Evolutionary conservation across 1,140 invertebrate species (phyloP).

Genomic region (Phocides pigmalion): DNA sequence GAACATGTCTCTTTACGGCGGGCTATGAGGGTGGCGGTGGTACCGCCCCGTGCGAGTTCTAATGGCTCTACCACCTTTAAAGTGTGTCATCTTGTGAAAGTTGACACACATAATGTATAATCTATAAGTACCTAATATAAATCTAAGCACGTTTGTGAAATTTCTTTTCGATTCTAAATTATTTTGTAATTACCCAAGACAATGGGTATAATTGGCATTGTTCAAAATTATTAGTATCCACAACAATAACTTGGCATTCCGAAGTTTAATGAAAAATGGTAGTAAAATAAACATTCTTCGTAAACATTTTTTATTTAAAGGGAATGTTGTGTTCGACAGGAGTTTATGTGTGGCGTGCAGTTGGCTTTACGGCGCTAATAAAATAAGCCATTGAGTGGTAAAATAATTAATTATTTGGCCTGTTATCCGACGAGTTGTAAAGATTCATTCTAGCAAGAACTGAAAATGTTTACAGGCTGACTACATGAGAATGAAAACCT

Average conservation of each 20-base stretch:
- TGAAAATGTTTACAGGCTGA: neutral
- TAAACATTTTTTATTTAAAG: slow-evolving; percentile 27
- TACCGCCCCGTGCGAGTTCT: too few relatives aligned
- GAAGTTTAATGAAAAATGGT: slow-evolving; percentile 16
- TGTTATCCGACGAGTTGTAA: neutral
- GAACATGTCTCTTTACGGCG: too few relatives aligned
- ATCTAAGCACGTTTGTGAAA: too few relatives aligned
- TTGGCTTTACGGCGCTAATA: slow-evolving; percentile 22
- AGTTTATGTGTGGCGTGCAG: slow-evolving; percentile 25
- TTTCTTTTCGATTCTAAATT: too few relatives aligned
- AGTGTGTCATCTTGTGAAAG: too few relatives aligned
- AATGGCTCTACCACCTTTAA: too few relatives aligned
- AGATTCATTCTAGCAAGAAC: neutral
- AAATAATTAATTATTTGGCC: slow-evolving; percentile 7
- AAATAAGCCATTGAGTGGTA: slow-evolving; percentile 20
- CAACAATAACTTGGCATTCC: slow-evolving; percentile 1
- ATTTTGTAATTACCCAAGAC: too few relatives aligned
- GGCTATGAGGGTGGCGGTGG: too few relatives aligned
- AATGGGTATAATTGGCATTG: too few relatives aligned
- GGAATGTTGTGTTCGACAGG: slow-evolving; percentile 28
- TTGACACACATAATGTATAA: too few relatives aligned
- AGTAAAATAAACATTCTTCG: slow-evolving; percentile 18
- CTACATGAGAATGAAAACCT: too few relatives aligned
- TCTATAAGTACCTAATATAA: too few relatives aligned
- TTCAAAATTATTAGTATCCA: neutral